Evolutionary conservation across 37 sponge, comb jelly and placozoan species (phyloP), one percentile per base, ranked within the genome.

Genomic region (Beroe ovata): DNA sequence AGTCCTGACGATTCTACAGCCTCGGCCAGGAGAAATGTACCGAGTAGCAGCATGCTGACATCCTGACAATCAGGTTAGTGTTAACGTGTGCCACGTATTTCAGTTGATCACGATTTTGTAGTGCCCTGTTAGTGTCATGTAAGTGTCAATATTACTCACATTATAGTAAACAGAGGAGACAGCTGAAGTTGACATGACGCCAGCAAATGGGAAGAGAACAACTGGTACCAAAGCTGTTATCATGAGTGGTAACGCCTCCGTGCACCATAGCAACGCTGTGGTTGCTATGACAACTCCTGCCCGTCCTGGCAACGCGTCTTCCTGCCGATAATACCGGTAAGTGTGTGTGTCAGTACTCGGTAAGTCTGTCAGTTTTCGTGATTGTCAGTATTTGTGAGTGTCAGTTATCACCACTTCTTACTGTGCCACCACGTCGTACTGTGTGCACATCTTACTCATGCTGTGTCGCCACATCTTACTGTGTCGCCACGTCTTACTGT

Each of bases 1-100:
- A 96, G 90, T 32, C 93, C 91, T 93, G 93, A 94, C 71, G 92
- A 92, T 91, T 96, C 97, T 22, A 96, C 89, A 6, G 95, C 92
- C 60, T 94, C 93, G 20, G 98, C 98, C 64, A 95, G 91, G 88
- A 95, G 91, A 1, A 95, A 90, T 16, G 95, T 95, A 0, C 94
- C 95, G 38, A 94, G 64, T 64, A 95, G 92, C 47, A 97, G 94
- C 92, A 91, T 84, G 89, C 93, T 97, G 89, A 89, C 92, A 72
- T 94, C 94, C 39, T 88, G 92, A 47, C 11, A 16, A 47, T 47
- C 11, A 47, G 11, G 54, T 6, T 47, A 47, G 54, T 16, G 54
- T 47, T n/a, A n/a, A n/a, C n/a, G n/a, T n/a, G n/a, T n/a, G n/a
- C n/a, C n/a, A n/a, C n/a, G n/a, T n/a, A n/a, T n/a, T n/a, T n/a